Conservation (phyloP, 2,113 vertebrate genomes). For the Ardeotis arabs region DNA sequence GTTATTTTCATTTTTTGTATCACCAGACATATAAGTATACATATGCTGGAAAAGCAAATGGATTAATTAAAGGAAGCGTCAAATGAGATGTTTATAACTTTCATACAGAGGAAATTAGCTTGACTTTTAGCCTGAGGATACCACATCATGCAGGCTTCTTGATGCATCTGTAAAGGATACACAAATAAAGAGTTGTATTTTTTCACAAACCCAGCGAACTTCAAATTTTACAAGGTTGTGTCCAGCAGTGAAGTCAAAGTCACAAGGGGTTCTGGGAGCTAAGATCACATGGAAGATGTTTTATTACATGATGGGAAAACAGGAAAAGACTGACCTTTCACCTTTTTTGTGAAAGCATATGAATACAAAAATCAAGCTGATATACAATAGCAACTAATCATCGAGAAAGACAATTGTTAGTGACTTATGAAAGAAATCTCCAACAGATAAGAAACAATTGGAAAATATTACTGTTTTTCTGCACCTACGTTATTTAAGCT, state of each 20-base stretch:
- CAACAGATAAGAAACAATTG: constrained; percentile 56
- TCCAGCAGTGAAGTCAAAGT: constrained; percentile 15
- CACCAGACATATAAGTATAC: not conserved
- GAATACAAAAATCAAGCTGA: constrained; percentile 50
- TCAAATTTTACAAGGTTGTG: constrained; percentile 27
- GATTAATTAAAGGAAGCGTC: constrained; percentile 20
- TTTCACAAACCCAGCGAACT: constrained; percentile 1
- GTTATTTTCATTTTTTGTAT: not conserved
- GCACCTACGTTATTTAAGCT: not conserved
- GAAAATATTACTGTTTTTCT: constrained; percentile 24
- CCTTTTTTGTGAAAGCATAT: constrained; percentile 35
- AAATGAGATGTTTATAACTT: constrained; percentile 17
- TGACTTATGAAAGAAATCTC: constrained; percentile 24
- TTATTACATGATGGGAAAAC: constrained; percentile 42
- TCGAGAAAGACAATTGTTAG: constrained; percentile 33
- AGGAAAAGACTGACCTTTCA: constrained; percentile 55
- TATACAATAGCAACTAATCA: constrained; percentile 38
- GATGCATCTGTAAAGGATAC: not conserved
- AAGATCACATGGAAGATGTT: constrained; percentile 26
- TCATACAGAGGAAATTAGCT: not conserved
- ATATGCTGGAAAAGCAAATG: not conserved
- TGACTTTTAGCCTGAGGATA: not conserved
- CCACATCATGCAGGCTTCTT: not conserved
- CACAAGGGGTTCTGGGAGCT: not conserved
- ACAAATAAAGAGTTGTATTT: not conserved